These are phyloP conservation scores for Embiotoca jacksoni DNA, from an alignment of 2,113 vertebrate genomes.

Conservation along the genomic window DNA sequence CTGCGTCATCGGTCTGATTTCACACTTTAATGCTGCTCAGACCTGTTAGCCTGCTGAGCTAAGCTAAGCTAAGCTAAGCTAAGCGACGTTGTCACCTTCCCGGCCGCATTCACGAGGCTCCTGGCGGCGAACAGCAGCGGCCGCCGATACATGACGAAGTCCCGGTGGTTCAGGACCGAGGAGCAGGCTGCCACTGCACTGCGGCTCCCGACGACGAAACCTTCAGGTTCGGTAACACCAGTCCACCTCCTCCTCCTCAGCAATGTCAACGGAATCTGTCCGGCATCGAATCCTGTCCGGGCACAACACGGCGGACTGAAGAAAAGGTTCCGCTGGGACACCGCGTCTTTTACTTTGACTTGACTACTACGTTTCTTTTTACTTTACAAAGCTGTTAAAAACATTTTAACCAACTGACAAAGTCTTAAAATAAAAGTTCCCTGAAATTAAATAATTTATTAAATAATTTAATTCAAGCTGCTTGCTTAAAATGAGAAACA, in stretches of 20 bases:
- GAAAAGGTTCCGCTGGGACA: conserved; percentile 32
- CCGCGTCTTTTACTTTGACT: too few relatives aligned
- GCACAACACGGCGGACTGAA: conserved; percentile 1
- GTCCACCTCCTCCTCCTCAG: conserved; percentile 54
- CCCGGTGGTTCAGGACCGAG: conserved; percentile 5
- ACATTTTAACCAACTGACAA: too few relatives aligned
- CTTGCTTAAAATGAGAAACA: too few relatives aligned
- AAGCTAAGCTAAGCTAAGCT: conserved; percentile 43
- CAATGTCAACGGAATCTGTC: conserved; percentile 84
- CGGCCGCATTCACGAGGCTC: conserved; percentile 43
- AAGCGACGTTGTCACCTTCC: conserved; percentile 70
- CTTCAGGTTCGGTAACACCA: conserved; percentile 61
- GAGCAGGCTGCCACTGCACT: conserved; percentile 39
- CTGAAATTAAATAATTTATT: too few relatives aligned
- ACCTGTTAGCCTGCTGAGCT: too few relatives aligned
- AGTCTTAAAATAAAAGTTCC: too few relatives aligned
- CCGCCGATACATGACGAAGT: conserved; percentile 80
- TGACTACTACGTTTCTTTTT: too few relatives aligned
- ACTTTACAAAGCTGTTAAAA: too few relatives aligned
- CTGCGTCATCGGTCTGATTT: too few relatives aligned
- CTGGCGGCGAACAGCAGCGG: conserved; percentile 76
- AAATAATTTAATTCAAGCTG: too few relatives aligned
- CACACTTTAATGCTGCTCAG: too few relatives aligned
- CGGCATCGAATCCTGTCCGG: conserved; percentile 53
- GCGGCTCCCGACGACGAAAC: conserved; percentile 23